Percentiles rank a stretch among this genome's conserved stretches.
Conservation (phyloP, 2,888 invertebrate genomes). For the Thumatha senex region DNA sequence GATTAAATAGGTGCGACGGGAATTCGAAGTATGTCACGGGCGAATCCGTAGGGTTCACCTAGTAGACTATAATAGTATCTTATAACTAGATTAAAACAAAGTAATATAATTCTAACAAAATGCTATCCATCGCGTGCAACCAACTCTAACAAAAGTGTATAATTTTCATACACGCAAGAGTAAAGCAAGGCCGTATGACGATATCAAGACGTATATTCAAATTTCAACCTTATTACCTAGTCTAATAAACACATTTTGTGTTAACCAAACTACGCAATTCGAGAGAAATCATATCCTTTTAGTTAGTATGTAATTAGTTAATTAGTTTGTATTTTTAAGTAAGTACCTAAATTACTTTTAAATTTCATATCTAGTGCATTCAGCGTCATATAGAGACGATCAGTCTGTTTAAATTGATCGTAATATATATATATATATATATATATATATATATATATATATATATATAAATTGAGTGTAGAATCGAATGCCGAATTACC, state of each 20-base stretch:
- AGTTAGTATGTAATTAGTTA: constrained; percentile 14
- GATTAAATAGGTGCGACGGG: too few relatives aligned
- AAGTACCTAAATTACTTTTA: neutral
- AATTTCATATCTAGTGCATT: constrained; percentile 8
- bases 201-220: neutral
- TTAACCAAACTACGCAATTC: neutral
- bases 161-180: constrained; percentile 28
- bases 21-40: too few relatives aligned
- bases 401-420: too few relatives aligned
- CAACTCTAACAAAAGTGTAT: constrained; percentile 21
- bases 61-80: neutral
- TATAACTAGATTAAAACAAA: neutral
- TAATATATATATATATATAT: too few relatives aligned
- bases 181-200: constrained; percentile 24
- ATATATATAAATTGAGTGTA: too few relatives aligned
- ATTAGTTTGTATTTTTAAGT: constrained; percentile 11
- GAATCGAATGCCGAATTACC: too few relatives aligned
- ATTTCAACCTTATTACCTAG: constrained; percentile 7
- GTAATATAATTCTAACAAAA: neutral
- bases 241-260: neutral
- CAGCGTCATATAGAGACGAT: too few relatives aligned
- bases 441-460: too few relatives aligned
- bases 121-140: constrained; percentile 16
- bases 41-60: too few relatives aligned
- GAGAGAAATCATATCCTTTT: constrained; percentile 27